These are phyloP conservation scores for Drosophila trichaetosa DNA, from an alignment of 2,888 invertebrate genomes.

Conservation along the genomic window DNA sequence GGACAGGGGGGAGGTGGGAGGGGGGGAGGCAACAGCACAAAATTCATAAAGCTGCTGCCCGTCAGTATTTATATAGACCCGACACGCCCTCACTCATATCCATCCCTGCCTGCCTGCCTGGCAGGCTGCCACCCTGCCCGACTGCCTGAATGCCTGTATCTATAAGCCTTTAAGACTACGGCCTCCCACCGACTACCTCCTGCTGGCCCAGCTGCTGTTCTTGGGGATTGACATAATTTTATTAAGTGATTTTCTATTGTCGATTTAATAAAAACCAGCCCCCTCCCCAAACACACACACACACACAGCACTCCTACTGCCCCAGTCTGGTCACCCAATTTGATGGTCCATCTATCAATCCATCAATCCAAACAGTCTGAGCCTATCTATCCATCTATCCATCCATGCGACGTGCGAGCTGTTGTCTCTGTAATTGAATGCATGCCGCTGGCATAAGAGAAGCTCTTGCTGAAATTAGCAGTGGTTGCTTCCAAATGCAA, in stretches of 20 bases:
- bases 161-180: conserved; percentile 35
- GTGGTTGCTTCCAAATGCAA: conserved; percentile 55
- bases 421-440: conserved; percentile 72
- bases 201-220: conserved; percentile 4
- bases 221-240: conserved; percentile 56
- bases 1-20: not conserved
- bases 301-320: not conserved
- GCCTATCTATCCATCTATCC: conserved; percentile 18
- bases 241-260: conserved; percentile 70
- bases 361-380: conserved; percentile 4
- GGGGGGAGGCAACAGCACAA: not conserved
- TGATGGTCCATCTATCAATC: conserved; percentile 3
- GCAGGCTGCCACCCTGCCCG: not conserved
- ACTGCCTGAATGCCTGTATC: not conserved
- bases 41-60: conserved; percentile 21
- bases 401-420: conserved; percentile 3
- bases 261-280: conserved; percentile 38
- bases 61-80: conserved; percentile 1
- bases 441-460: conserved; percentile 32
- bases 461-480: conserved; percentile 50
- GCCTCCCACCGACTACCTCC: not conserved
- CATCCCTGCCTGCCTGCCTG: not conserved
- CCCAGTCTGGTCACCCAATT: conserved; percentile 11
- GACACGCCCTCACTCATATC: not conserved
- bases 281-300: not conserved